Evolutionary conservation across 2,888 invertebrate species (phyloP).

Genomic region (Aelia acuminata): DNA sequence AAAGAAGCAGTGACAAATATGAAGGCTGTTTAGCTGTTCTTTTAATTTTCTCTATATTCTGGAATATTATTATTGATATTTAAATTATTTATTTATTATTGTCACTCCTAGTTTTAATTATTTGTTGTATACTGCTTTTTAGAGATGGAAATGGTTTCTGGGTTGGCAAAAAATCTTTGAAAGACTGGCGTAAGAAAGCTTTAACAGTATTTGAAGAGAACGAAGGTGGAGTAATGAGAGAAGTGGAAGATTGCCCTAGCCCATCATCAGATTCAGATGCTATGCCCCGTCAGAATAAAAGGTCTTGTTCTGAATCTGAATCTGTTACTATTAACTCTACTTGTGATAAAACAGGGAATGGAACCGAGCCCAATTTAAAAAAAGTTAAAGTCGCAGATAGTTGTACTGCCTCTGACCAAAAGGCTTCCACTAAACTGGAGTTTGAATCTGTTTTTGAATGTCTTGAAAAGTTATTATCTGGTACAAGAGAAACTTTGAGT

Average conservation of each 20-base stretch:
- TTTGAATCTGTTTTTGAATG: constrained; percentile 30
- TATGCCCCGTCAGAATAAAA: background rate
- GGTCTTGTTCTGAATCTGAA: constrained; percentile 45
- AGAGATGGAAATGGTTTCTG: constrained; percentile 70
- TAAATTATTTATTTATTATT: background rate
- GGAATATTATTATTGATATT: background rate
- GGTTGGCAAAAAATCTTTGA: constrained; percentile 74
- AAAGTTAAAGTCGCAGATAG: constrained; percentile 28
- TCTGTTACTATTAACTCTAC: background rate
- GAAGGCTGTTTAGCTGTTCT: background rate
- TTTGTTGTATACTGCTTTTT: constrained; percentile 58
- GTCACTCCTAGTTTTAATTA: background rate
- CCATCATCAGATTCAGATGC: constrained; percentile 53
- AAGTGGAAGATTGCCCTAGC: constrained; percentile 57
- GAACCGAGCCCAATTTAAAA: background rate
- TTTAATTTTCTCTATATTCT: background rate
- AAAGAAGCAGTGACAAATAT: background rate
- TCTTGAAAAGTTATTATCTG: constrained; percentile 35
- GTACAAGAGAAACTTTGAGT: constrained; percentile 7
- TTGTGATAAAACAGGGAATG: constrained; percentile 43
- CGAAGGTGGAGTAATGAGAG: constrained; percentile 51
- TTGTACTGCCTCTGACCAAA: background rate
- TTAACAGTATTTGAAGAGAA: constrained; percentile 44
- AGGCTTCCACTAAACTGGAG: background rate
- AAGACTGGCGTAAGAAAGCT: constrained; percentile 70